Evolutionary conservation across 2,888 invertebrate genomes (phyloP).

Genomic region (Micoletzkya japonica): DNA sequence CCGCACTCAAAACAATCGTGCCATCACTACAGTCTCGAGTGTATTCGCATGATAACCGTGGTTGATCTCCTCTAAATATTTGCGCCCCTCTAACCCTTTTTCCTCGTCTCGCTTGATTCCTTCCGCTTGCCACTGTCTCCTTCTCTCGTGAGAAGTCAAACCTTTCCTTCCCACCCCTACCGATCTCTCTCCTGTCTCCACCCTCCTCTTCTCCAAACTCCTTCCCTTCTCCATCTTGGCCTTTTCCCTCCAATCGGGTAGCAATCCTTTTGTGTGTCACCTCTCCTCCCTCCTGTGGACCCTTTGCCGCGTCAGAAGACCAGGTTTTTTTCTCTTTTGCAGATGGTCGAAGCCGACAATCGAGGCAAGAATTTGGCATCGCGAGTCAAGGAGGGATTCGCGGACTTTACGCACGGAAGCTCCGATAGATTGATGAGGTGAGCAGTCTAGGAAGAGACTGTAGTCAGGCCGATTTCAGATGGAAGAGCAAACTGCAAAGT

Average conservation of each 20-base stretch:
- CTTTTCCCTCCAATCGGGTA: background rate
- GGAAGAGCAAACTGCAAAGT: conserved; percentile 43
- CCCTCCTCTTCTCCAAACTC: background rate
- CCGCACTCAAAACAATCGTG: no score
- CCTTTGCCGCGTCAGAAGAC: background rate
- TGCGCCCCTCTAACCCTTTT: no score
- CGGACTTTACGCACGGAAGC: conserved; percentile 26
- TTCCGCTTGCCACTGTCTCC: background rate
- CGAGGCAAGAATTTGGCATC: conserved; percentile 7
- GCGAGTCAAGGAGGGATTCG: conserved; percentile 24
- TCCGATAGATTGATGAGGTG: conserved; percentile 27
- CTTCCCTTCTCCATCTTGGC: background rate
- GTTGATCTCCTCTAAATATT: no score
- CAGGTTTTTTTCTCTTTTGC: background rate
- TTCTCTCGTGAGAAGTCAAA: background rate
- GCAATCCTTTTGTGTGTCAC: no score
- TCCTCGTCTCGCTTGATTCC: background rate
- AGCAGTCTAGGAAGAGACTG: background rate
- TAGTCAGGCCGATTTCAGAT: conserved; percentile 20
- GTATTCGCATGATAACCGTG: no score
- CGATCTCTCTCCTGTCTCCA: background rate
- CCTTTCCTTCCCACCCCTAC: background rate
- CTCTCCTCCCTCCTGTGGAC: conserved; percentile 11
- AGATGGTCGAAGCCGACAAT: conserved; percentile 14
- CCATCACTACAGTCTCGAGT: no score